Conservation (phyloP, 2,888 invertebrate species). For the Phymatocera aterrima region DNA sequence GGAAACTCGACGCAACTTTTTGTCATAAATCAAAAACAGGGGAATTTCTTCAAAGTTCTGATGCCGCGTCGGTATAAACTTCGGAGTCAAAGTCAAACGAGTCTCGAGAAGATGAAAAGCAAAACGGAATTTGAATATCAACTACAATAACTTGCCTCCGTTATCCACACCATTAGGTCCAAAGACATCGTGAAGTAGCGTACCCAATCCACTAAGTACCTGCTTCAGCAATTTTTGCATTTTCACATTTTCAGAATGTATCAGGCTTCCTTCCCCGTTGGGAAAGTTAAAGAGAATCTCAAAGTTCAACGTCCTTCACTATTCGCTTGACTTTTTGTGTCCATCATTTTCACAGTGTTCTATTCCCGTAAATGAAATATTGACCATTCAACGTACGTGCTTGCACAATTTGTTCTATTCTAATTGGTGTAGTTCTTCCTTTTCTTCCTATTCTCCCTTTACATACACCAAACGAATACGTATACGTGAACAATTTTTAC, state of each 20-base stretch:
- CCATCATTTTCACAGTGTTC: background rate
- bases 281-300: constrained; percentile 10
- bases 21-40: too few species aligned
- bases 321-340: background rate
- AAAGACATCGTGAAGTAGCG: constrained; percentile 1
- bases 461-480: too few species aligned
- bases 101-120: background rate
- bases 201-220: constrained; percentile 37
- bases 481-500: too few species aligned
- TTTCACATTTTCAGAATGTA: background rate
- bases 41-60: too few species aligned
- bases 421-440: background rate
- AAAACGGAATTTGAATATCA: constrained; percentile 30
- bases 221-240: constrained; percentile 28
- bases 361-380: too few species aligned
- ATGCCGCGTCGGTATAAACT: too few species aligned
- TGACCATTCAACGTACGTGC: too few species aligned
- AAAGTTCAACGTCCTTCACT: background rate
- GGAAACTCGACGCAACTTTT: background rate
- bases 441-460: background rate
- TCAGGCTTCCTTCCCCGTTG: background rate
- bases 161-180: constrained; percentile 39
- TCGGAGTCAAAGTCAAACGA: too few species aligned
- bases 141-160: constrained; percentile 8
- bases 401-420: background rate